These are phyloP conservation scores for Otis tarda DNA, from an alignment of 2,113 vertebrate species.

Conservation along the genomic window DNA sequence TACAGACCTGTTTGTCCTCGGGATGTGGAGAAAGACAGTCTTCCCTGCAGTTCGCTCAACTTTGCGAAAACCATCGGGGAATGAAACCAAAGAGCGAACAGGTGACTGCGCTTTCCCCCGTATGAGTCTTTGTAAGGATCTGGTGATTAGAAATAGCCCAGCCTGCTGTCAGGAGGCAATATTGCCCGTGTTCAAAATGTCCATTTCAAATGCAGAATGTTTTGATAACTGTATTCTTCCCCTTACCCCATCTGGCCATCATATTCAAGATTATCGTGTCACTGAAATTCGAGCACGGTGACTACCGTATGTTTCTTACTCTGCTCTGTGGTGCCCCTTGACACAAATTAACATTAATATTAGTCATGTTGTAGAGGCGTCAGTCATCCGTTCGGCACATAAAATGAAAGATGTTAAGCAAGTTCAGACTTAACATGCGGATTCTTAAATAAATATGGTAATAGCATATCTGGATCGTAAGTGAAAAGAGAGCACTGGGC, in stretches of 20 bases:
- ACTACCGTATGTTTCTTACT: not conserved
- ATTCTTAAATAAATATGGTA: constrained; percentile 34
- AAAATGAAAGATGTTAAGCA: not conserved
- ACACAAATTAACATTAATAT: not conserved
- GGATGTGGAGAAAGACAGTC: not conserved
- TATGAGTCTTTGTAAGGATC: not conserved
- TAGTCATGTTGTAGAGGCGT: not conserved
- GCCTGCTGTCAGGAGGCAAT: not conserved
- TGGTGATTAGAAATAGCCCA: not conserved
- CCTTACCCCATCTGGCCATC: not conserved
- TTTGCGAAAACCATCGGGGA: not conserved
- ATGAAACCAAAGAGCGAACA: not conserved
- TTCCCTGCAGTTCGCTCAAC: not conserved
- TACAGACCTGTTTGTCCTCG: not conserved
- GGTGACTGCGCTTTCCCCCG: not conserved
- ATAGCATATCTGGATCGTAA: not conserved
- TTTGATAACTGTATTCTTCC: too few species aligned
- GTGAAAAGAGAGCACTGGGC: not conserved
- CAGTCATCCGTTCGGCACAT: not conserved
- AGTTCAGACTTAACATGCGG: not conserved
- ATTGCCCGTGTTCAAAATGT: not conserved
- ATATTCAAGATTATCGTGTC: not conserved
- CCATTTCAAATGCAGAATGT: not conserved
- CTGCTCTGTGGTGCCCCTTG: not conserved
- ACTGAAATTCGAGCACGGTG: not conserved